phyloP scores from a whole-genome alignment of 2,113 vertebrate species.

The Campylomormyrus numenius region DNA sequence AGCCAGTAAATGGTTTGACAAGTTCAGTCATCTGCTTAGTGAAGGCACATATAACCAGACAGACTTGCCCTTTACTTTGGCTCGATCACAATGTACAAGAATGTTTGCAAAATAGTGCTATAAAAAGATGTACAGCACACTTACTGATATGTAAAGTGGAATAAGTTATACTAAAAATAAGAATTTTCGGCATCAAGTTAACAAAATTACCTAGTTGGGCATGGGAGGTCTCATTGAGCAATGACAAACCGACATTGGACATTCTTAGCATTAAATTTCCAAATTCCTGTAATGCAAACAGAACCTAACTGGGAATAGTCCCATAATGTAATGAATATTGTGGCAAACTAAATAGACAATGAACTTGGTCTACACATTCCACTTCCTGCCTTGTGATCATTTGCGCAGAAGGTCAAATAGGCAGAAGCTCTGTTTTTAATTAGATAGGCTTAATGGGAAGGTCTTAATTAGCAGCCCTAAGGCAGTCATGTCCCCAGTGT shows the following conservation, averaged over 20 bases:
- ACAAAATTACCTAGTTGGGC: not conserved
- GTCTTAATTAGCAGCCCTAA: not conserved
- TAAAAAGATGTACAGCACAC: not conserved
- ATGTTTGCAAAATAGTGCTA: not conserved
- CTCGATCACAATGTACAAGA: not conserved
- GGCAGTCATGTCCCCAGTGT: not conserved
- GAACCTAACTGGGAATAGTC: not conserved
- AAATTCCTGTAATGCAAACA: not conserved
- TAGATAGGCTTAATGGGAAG: not conserved
- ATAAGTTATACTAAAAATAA: not conserved
- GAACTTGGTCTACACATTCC: not conserved
- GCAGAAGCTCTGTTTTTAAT: not conserved
- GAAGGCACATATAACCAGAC: not conserved
- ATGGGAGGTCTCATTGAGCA: not conserved
- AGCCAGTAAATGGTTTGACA: not conserved
- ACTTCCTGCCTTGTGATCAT: not conserved
- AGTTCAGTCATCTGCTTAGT: not conserved
- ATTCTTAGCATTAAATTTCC: not conserved
- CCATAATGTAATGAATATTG: not conserved
- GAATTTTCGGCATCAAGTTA: not conserved
- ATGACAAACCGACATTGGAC: not conserved
- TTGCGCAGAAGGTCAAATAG: not conserved
- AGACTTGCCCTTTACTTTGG: not conserved
- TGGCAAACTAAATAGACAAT: not conserved
- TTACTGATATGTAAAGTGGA: not conserved